phyloP scores from a whole-genome alignment of 23 tunicate species.

The Aplidium turbinatum region DNA sequence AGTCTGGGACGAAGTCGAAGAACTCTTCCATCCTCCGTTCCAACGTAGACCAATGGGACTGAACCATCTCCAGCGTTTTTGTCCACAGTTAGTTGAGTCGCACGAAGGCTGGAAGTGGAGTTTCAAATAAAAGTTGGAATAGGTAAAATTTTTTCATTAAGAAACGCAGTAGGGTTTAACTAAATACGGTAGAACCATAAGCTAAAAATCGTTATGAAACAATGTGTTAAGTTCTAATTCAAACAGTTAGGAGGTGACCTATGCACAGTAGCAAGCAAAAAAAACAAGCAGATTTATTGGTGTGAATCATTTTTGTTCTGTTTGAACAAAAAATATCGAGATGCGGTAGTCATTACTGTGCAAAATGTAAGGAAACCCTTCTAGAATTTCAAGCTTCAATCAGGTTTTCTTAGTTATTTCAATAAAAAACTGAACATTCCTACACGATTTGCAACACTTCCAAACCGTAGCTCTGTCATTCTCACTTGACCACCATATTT shows the following conservation, averaged over 20 bases:
- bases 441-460: not conserved
- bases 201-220: too few relatives aligned
- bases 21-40: slow-evolving; percentile 76
- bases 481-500: not conserved
- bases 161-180: not conserved
- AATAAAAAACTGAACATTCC: not conserved
- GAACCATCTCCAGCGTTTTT: slow-evolving; percentile 28
- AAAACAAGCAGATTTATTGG: too few relatives aligned
- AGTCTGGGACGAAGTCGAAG: slow-evolving; percentile 56
- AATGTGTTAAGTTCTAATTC: too few relatives aligned
- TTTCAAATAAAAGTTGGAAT: not conserved
- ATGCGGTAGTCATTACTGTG: too few relatives aligned
- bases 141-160: not conserved
- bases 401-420: too few relatives aligned
- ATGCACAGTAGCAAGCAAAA: too few relatives aligned
- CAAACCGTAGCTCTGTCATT: not conserved
- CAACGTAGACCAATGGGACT: slow-evolving; percentile 55
- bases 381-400: too few relatives aligned
- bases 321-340: too few relatives aligned
- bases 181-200: not conserved
- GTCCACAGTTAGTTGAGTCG: slow-evolving; percentile 72
- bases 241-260: too few relatives aligned
- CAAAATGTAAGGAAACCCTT: too few relatives aligned
- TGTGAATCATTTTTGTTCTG: too few relatives aligned
- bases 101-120: slow-evolving; percentile 58